Conservation (phyloP, 2,113 vertebrate genomes). For the Notiomystis cincta region DNA sequence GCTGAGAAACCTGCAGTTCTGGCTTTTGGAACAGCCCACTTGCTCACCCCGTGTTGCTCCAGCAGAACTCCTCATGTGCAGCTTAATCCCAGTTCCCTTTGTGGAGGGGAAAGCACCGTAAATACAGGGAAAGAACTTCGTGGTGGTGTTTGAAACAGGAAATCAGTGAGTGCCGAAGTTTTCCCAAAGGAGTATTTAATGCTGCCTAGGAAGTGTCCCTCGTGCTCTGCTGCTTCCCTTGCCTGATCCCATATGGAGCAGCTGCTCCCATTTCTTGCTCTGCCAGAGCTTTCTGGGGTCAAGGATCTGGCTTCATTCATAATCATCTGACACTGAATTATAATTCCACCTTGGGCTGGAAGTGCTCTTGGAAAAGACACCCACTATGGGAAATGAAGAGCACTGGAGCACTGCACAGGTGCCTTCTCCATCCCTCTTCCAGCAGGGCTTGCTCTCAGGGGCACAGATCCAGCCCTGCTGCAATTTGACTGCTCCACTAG, state of each 20-base stretch:
- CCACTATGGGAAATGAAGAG: background rate
- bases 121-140: background rate
- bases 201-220: background rate
- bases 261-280: background rate
- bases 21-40: background rate
- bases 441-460: background rate
- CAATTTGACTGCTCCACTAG: background rate
- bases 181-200: background rate
- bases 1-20: background rate
- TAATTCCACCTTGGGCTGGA: background rate
- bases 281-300: background rate
- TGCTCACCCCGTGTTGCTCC: background rate
- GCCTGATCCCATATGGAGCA: background rate
- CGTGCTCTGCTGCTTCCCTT: background rate
- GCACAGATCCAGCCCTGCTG: background rate
- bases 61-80: background rate
- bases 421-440: background rate
- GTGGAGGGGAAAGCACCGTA: background rate
- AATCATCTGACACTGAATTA: background rate
- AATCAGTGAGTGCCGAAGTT: background rate
- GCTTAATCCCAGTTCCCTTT: background rate
- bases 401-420: background rate
- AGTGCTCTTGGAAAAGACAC: background rate
- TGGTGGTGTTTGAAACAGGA: background rate
- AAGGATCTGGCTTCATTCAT: background rate